Base-by-base conservation (phyloP, 1,140 invertebrate species). In the Mylabris phalerata region DNA sequence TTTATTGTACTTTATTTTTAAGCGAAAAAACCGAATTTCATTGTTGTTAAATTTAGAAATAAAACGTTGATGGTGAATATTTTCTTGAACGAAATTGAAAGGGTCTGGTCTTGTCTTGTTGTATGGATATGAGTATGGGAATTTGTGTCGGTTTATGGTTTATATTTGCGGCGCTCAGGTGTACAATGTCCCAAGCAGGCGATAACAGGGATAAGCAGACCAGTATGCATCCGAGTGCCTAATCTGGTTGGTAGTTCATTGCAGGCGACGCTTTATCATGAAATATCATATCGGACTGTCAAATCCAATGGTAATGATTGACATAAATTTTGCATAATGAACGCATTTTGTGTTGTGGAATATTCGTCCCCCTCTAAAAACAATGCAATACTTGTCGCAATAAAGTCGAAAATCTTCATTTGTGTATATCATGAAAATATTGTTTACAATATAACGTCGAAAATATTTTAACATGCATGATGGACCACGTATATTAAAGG, bases 251-350 rank as follows among this genome's bases (percentile, higher is more conserved):
- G 65, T 61, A 69, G 70, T 69, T 70, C 69, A 71, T 71, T 64
- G 69, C 69, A 63, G 64, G 46, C 59, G 44, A 61, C 65, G 63
- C 63, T 71, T 66, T 73, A 72, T 69, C 55, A 66, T 68, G 64
- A 71, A 70, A 72, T 73, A 73, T 71, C 72, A 71, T 72, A 71
- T 71, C 65, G 67, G 57, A 45, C 63, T 69, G 72, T 72, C 71
- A 72, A 68, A 70, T 59, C 62, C 67, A 72, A 73, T 66, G 72
- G 67, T 73, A 73, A 73, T 73, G 72, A 73, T 73, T 73, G 72
- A 68, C 71, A 73, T 73, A 73, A 73, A 73, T 73, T 73, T 67
- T 62, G 62, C 64, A 66, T 73, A 73, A 73, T 71, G 71, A 73
- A 71, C 66, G 71, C 67, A 66, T 57, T 71, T 71, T 65, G 67